Percentiles rank a stretch among this genome's conserved stretches.
These are phyloP conservation scores for Chromoteleia sp. DNA, from an alignment of 2,888 invertebrate species.

Conservation along the genomic window DNA sequence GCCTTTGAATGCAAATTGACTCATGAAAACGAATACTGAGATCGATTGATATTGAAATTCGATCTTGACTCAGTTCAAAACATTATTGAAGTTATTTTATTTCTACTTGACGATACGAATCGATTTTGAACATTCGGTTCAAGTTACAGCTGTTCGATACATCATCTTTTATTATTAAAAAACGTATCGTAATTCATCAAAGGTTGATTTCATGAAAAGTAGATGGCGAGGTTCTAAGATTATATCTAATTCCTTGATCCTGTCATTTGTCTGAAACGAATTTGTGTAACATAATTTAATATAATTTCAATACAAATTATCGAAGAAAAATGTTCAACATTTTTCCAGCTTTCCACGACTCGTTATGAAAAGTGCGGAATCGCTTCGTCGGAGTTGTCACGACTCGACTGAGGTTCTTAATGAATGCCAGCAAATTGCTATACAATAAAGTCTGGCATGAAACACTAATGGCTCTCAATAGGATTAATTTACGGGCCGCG, in stretches of 20 bases:
- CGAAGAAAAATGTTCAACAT: neutral
- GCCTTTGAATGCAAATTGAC: neutral
- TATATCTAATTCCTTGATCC: no score
- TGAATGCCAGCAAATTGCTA: conserved; percentile 74
- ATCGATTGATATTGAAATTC: neutral
- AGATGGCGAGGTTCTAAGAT: no score
- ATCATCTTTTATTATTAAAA: no score
- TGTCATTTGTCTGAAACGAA: no score
- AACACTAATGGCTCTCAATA: conserved; percentile 77
- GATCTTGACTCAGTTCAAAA: neutral
- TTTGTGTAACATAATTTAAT: no score
- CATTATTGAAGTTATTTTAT: neutral
- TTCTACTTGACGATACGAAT: neutral
- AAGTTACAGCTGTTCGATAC: no score
- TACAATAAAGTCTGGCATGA: conserved; percentile 76
- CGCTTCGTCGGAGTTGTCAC: conserved; percentile 15
- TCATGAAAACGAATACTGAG: neutral
- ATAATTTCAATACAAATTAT: neutral
- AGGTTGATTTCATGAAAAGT: no score
- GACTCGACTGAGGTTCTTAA: conserved; percentile 49
- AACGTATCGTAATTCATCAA: no score
- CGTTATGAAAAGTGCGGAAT: conserved; percentile 7
- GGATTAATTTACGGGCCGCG: conserved; percentile 74
- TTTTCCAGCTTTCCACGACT: conserved; percentile 27
- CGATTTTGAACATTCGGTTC: neutral